Conservation (phyloP, 2,113 vertebrate species). For the Noctilio leporinus region DNA sequence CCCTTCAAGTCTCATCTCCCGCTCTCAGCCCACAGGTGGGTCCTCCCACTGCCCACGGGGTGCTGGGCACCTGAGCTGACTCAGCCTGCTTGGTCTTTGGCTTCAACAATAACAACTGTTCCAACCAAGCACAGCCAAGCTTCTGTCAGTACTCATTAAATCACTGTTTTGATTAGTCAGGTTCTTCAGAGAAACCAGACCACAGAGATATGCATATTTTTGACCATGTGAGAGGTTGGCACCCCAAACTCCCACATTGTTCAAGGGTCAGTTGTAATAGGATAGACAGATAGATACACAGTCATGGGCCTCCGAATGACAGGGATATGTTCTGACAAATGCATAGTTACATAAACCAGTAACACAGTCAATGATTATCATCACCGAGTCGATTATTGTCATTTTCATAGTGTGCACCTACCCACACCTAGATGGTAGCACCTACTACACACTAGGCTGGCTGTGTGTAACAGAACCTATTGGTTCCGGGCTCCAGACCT, state of each 20-base stretch:
- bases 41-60: fast-evolving
- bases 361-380: background rate
- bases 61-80: background rate
- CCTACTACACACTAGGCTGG: background rate
- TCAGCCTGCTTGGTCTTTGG: background rate
- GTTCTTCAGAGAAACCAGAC: background rate
- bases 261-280: background rate
- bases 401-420: background rate
- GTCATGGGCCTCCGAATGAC: background rate
- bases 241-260: background rate
- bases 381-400: background rate
- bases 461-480: background rate
- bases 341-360: background rate
- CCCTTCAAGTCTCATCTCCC: background rate
- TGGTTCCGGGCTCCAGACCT: background rate
- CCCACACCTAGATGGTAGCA: background rate
- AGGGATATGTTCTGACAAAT: background rate
- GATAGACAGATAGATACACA: background rate
- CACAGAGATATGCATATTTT: background rate
- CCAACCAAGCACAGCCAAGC: no score
- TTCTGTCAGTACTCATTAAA: background rate
- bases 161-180: background rate
- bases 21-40: background rate
- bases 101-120: fast-evolving
- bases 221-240: background rate